phyloP scores from a whole-genome alignment of 1,140 invertebrate species.

The Conus betulinus region DNA sequence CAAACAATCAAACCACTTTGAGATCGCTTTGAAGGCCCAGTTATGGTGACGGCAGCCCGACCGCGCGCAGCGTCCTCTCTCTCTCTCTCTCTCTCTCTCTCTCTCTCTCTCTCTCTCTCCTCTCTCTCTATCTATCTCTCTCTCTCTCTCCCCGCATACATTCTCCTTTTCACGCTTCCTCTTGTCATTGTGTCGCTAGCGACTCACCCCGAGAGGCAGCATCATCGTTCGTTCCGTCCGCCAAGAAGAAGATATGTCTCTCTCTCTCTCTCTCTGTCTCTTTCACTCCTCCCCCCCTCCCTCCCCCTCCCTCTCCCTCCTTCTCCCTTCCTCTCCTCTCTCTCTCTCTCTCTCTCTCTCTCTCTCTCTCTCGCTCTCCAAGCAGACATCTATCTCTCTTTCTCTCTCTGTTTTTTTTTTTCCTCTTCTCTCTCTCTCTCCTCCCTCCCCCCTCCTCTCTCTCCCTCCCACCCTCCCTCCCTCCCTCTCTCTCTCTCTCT shows the following conservation, averaged over 20 bases:
- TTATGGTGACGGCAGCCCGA: too few relatives aligned
- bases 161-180: neutral
- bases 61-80: neutral
- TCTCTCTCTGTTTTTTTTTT: neutral
- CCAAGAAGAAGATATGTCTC: too few relatives aligned
- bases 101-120: neutral
- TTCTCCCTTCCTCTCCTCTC: neutral
- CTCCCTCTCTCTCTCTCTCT: neutral
- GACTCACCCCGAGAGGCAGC: too few relatives aligned
- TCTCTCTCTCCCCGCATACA: neutral
- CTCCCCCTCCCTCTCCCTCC: neutral
- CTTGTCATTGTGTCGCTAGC: too few relatives aligned
- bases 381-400: neutral
- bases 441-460: neutral
- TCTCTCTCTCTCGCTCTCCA: neutral
- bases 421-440: neutral
- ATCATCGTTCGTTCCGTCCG: neutral
- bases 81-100: constrained; percentile 8
- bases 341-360: neutral
- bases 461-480: too few relatives aligned
- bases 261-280: too few relatives aligned
- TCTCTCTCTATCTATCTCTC: neutral
- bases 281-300: too few relatives aligned
- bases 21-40: too few relatives aligned
- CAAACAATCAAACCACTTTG: too few relatives aligned